Conservation (phyloP, 2,888 invertebrate species). For the Papilio demoleus region DNA sequence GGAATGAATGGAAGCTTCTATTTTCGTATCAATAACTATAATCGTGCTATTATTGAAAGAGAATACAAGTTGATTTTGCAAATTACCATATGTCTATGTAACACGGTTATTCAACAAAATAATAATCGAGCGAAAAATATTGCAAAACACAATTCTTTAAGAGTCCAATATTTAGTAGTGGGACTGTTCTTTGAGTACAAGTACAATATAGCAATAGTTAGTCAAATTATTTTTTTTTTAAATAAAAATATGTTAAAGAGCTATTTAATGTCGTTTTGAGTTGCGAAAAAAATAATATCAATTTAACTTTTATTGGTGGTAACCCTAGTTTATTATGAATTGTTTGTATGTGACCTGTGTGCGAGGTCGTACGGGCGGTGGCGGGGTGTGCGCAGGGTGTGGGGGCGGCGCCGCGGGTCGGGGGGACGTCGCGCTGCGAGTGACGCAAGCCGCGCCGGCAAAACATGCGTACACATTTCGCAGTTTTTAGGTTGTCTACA, state of each 20-base stretch:
- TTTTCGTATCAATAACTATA: not conserved
- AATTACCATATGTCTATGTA: not conserved
- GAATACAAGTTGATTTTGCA: slow-evolving; percentile 3
- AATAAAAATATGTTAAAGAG: too few species aligned
- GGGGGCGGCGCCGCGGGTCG: slow-evolving; percentile 38
- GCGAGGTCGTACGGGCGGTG: slow-evolving; percentile 55
- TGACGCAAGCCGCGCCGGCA: slow-evolving; percentile 59
- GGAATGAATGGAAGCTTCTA: slow-evolving; percentile 16
- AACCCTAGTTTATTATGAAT: slow-evolving; percentile 43
- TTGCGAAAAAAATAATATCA: too few species aligned
- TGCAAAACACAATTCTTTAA: not conserved
- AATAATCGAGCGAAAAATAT: not conserved
- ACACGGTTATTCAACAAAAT: not conserved
- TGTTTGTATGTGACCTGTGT: slow-evolving; percentile 59
- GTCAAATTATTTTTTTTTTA: too few species aligned
- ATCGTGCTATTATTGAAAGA: not conserved
- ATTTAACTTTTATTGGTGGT: too few species aligned
- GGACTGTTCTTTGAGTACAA: too few species aligned
- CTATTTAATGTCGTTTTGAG: too few species aligned
- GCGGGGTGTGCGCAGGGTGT: slow-evolving; percentile 46
- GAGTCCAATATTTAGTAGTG: not conserved
- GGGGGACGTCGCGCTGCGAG: slow-evolving; percentile 43
- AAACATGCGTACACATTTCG: slow-evolving; percentile 44
- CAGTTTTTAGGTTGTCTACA: slow-evolving; percentile 32
- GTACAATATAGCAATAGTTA: not conserved